Percentiles rank a stretch among this genome's conserved stretches.
These are phyloP conservation scores for Neotoxoptera formosana DNA, from an alignment of 1,140 invertebrate species.

Conservation along the genomic window DNA sequence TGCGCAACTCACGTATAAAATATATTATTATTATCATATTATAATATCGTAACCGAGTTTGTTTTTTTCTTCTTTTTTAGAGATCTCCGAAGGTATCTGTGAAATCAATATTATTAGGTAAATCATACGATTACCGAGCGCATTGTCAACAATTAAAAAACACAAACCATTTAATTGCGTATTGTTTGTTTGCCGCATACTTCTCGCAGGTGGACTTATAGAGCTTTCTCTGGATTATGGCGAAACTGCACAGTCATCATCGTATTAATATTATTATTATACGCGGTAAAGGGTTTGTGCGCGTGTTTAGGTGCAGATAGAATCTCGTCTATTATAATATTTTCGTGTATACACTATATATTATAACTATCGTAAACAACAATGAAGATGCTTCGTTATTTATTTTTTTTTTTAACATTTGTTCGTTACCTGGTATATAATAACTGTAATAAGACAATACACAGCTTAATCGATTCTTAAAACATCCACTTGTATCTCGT, in stretches of 20 bases:
- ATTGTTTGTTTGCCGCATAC: not conserved
- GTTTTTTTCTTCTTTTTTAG: not conserved
- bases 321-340: constrained; percentile 11
- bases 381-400: constrained; percentile 23
- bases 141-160: constrained; percentile 11
- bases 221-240: constrained; percentile 18
- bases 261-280: constrained; percentile 8
- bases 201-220: not conserved
- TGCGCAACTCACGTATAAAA: too few species aligned
- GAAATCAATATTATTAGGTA: not conserved
- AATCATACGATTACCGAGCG: too few species aligned
- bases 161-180: not conserved
- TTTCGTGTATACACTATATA: not conserved
- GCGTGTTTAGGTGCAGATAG: not conserved
- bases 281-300: not conserved
- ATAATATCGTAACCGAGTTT: not conserved
- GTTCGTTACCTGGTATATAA: not conserved
- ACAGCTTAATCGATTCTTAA: constrained; percentile 27
- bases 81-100: not conserved
- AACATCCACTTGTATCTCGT: not conserved
- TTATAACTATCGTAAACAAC: constrained; percentile 2
- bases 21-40: too few species aligned
- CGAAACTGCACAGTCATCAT: constrained; percentile 4
- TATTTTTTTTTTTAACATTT: not conserved
- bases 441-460: constrained; percentile 30